A percentile compares a stretch with the other conserved stretches of the same genome.
phyloP scores from a whole-genome alignment of 2,797 vertebrate species.

The Uromys caudimaculatus region DNA sequence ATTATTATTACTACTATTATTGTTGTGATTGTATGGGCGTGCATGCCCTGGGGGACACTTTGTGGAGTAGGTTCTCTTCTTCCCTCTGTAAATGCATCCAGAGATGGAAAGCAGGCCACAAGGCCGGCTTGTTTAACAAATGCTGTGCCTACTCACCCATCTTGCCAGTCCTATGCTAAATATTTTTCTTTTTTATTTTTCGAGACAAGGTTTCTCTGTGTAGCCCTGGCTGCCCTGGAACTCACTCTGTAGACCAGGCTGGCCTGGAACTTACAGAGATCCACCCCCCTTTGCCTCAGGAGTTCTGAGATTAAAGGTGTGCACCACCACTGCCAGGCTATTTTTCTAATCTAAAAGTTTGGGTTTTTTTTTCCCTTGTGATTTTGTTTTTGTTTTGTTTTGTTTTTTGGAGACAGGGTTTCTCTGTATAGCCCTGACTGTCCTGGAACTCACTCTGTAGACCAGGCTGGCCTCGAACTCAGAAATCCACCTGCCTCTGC shows the following conservation, averaged over 20 bases:
- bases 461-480: no score
- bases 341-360: conserved; percentile 17
- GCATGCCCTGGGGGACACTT: no score
- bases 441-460: no score
- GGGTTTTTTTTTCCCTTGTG: neutral
- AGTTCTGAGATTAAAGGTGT: neutral
- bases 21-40: neutral
- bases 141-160: neutral
- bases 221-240: neutral
- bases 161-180: neutral
- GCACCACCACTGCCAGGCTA: no score
- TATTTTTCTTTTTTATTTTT: neutral
- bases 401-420: no score
- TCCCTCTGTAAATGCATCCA: neutral
- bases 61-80: neutral
- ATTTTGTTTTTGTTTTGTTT: neutral
- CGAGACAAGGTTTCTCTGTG: neutral
- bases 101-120: neutral
- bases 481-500: no score
- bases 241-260: neutral
- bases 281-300: neutral
- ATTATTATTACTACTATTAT: neutral
- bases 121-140: neutral
- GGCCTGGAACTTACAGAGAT: neutral
- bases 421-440: no score